Conservation (phyloP, 2,113 vertebrate genomes). For the Mungos mungo region DNA sequence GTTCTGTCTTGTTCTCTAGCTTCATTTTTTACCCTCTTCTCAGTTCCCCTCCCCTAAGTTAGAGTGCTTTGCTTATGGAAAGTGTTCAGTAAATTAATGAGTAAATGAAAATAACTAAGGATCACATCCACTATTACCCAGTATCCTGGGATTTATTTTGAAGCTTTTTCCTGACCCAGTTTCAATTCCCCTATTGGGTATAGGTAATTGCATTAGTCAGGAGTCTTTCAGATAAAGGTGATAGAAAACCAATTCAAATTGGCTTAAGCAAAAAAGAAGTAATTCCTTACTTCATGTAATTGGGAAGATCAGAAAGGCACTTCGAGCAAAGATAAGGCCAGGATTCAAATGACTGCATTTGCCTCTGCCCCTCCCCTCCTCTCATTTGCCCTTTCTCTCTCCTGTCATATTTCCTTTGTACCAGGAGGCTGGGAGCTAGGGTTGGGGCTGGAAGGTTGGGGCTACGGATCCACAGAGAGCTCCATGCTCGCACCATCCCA, state of each 20-base stretch:
- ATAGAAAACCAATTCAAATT: constrained; percentile 40
- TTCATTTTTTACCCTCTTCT: background rate
- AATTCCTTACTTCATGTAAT: constrained; percentile 8
- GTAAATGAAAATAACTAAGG: background rate
- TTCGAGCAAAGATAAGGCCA: background rate
- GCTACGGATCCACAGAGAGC: background rate
- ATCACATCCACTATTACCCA: background rate
- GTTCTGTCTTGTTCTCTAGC: background rate
- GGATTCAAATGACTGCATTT: background rate
- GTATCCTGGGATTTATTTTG: background rate
- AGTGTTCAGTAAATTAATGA: background rate
- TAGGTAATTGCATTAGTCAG: background rate
- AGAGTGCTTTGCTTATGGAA: background rate
- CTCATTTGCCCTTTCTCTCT: background rate
- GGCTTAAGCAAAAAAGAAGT: background rate
- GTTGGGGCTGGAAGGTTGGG: background rate
- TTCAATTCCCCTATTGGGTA: background rate
- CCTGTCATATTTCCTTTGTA: background rate
- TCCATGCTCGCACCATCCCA: background rate
- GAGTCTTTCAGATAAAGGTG: constrained; percentile 23
- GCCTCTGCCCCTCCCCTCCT: background rate
- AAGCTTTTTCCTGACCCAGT: background rate
- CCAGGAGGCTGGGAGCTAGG: background rate
- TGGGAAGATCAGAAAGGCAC: background rate
- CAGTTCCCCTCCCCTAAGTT: background rate